Evolutionary conservation across 2,797 vertebrate genomes (phyloP), one percentile per base, ranked within the genome.

Genomic region (Lagocephalus sceleratus): DNA sequence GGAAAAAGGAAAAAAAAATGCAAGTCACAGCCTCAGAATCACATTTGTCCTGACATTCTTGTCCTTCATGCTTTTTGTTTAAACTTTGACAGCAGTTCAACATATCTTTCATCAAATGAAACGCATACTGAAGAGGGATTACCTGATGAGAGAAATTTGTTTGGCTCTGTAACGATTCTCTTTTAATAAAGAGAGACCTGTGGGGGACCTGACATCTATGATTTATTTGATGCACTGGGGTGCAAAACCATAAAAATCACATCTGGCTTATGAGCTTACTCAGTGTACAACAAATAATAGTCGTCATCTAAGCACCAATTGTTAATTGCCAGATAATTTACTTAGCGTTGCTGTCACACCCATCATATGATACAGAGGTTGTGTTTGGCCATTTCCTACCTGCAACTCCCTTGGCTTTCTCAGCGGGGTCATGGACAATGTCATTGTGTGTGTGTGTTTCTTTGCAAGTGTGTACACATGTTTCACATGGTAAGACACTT

Each of bases 271-370:
- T 35, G 10, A 9, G 29, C 29, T 35, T 35, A 14, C 32, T 14
- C 11, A 14, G 14, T 35, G 14, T 35, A 14, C 14, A 15, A 15
- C 44, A 23, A 7, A 22, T n/a, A 6, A 19, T 15, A 6, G 44
- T 16, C 22, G 8, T 68, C 68, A 66, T 71, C 49, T 66, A 19
- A 50, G 26, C 56, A 50, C 54, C 19, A 7, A 17, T 35, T 52
- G 17, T 50, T 61, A 49, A 56, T 29, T 43, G 21, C 12, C 0
- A 39, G 29, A 51, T 67, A 21, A 64, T 54, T 38, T 22, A 16
- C 60, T 54, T 35, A 46, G 7, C 29, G 22, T 66, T 23, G 50
- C 51, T 47, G 26, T 51, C 44, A 69, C 70, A 63, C 19, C 45
- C 26, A 60, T 16, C 41, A 47, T 10, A 14, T 20, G 20, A 11